Conservation (phyloP, 2,113 vertebrate genomes). For the Bombycilla garrulus region DNA sequence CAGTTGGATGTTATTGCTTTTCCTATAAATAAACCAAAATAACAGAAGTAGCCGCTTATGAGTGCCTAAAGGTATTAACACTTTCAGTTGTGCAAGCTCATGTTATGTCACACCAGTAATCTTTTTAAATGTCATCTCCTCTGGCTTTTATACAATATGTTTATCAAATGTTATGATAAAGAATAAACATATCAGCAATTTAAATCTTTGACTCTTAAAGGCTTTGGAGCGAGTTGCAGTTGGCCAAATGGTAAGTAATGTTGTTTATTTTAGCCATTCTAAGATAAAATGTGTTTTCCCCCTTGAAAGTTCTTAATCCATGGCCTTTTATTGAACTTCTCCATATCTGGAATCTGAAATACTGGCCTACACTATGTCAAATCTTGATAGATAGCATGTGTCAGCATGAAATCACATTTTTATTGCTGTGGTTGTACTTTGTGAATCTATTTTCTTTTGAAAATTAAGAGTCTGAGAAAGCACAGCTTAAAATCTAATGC, state of each 20-base stretch:
- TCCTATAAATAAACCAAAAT: slow-evolving; percentile 49
- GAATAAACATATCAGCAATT: slow-evolving; percentile 67
- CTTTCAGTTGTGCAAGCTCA: slow-evolving; percentile 48
- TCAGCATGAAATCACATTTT: slow-evolving; percentile 24
- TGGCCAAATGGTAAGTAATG: slow-evolving; percentile 81
- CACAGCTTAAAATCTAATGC: background rate
- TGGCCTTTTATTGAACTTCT: slow-evolving; percentile 69
- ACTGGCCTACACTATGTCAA: background rate
- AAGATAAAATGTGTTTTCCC: slow-evolving; percentile 34
- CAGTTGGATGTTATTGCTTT: slow-evolving; percentile 5
- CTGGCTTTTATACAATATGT: slow-evolving; percentile 55
- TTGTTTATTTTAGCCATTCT: slow-evolving; percentile 67
- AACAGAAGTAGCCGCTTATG: slow-evolving; percentile 42
- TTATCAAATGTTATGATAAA: slow-evolving; percentile 70
- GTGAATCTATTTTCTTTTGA: slow-evolving; percentile 25
- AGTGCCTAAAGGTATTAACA: slow-evolving; percentile 62
- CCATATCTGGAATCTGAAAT: slow-evolving; percentile 49
- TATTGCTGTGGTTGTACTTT: slow-evolving; percentile 24
- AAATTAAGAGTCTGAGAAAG: background rate
- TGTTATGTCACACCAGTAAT: slow-evolving; percentile 63
- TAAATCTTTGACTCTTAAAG: slow-evolving; percentile 71
- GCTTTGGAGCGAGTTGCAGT: slow-evolving; percentile 81
- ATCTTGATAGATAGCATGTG: slow-evolving; percentile 36
- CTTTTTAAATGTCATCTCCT: slow-evolving; percentile 60
- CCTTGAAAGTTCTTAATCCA: slow-evolving; percentile 50